Base-by-base conservation (phyloP, 2,797 vertebrate genomes). In the Aselliscus stoliczkanus region DNA sequence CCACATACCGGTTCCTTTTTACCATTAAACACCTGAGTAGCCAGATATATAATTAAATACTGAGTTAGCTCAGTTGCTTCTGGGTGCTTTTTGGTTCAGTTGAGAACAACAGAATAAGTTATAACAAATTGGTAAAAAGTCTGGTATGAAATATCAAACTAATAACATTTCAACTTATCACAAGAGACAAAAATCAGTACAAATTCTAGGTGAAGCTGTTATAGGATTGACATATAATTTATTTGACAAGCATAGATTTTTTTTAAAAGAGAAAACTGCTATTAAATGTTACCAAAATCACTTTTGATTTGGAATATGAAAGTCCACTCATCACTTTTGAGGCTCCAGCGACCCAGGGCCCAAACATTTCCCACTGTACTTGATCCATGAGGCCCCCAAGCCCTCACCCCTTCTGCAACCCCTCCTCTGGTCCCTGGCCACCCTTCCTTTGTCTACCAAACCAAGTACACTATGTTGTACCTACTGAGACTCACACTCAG, bases 271-370 rank as follows among this genome's bases (percentile, higher is more conserved):
- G 90, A 97, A 97, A 97, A 95, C 88, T 44, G 0, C 79, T 83
- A 97, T 97, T 95, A 96, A 94, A 83, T 96, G 95, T 94, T 96
- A 98, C 64, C 94, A 84, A 94, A 95, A 95, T 97, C 94, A 95
- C 70, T 94, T 95, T 90, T 0, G 11, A 90, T 95, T 94, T 96
- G 75, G 88, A 92, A 82, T 92, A 92, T 76, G 81, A 95, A 79
- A 96, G 81, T 62, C 31, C 20, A 52, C 29, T 73, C 90, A 89
- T 92, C 47, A 80, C 58, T 95, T 96, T 52, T 42, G 60, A 87
- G 80, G 81, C 20, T 1, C 62, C 70, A 94, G 52, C 42, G 2
- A 47, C 14, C 37, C 34, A 80, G 70, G 76, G 54, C 80, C 37
- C 75, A 58, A 72, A 34, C 5, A 54, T 20, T 87, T 60, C 37